Percentiles rank a stretch among this genome's conserved stretches.
Conservation (phyloP, 1,140 invertebrate species). For the Cydia pomonella region DNA sequence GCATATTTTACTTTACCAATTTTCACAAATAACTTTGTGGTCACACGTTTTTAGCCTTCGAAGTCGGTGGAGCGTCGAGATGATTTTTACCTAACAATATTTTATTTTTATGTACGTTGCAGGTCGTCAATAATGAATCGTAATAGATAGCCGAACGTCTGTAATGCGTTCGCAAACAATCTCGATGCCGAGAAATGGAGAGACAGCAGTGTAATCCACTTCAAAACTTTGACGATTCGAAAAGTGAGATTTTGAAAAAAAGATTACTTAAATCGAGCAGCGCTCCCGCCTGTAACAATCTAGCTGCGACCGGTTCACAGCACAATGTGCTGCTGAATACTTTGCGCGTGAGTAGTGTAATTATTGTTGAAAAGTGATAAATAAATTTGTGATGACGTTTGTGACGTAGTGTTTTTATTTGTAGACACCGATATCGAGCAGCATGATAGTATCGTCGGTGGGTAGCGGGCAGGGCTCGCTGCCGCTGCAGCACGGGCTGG, state of each 20-base stretch:
- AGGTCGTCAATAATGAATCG: slow-evolving; percentile 69
- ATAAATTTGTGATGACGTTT: slow-evolving; percentile 22
- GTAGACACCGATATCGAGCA: slow-evolving; percentile 76
- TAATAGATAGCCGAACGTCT: slow-evolving; percentile 68
- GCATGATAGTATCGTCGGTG: slow-evolving; percentile 77
- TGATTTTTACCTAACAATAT: slow-evolving; percentile 68
- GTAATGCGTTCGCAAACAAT: slow-evolving; percentile 70
- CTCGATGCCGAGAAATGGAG: slow-evolving; percentile 70
- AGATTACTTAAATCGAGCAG: slow-evolving; percentile 72
- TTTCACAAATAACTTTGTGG: slow-evolving; percentile 35
- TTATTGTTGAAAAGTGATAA: slow-evolving; percentile 2
- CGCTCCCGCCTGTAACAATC: slow-evolving; percentile 53
- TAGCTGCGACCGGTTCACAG: slow-evolving; percentile 64
- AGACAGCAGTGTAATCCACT: slow-evolving; percentile 76
- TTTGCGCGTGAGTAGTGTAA: slow-evolving; percentile 68
- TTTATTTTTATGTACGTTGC: slow-evolving; percentile 76
- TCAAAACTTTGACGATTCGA: slow-evolving; percentile 78
- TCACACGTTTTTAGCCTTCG: slow-evolving; percentile 13
- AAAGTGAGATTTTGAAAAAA: slow-evolving; percentile 79
- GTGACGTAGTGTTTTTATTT: slow-evolving; percentile 48
- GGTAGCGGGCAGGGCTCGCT: slow-evolving; percentile 73
- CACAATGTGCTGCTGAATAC: slow-evolving; percentile 77
- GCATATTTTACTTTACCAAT: slow-evolving; percentile 32
- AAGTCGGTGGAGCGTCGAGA: slow-evolving; percentile 44
- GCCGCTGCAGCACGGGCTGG: slow-evolving; percentile 69